phyloP scores from a whole-genome alignment of 2,888 invertebrate genomes.

The Mylabris sibirica region DNA sequence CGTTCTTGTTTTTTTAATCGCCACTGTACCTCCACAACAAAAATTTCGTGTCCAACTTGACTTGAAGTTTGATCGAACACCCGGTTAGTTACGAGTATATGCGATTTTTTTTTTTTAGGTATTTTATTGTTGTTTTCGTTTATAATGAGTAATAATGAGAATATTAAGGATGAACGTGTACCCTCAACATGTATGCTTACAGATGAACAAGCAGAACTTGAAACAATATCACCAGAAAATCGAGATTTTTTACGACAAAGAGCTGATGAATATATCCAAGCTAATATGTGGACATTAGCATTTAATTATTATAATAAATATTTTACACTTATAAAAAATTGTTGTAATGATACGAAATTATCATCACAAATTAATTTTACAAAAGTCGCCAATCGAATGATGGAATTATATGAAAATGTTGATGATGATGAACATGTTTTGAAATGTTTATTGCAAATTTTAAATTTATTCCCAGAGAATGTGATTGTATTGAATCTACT shows the following conservation, averaged over 20 bases:
- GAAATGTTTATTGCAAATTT: constrained; percentile 58
- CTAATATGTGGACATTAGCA: background rate
- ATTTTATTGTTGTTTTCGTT: too few species aligned
- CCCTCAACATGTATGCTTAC: background rate
- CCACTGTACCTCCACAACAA: too few species aligned
- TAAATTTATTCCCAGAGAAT: constrained; percentile 63
- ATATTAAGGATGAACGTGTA: background rate
- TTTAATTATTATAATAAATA: background rate
- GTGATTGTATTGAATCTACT: constrained; percentile 63
- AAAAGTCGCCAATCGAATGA: constrained; percentile 44
- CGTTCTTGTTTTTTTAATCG: too few species aligned
- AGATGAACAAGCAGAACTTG: background rate
- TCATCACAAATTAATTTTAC: constrained; percentile 42
- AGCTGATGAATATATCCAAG: background rate
- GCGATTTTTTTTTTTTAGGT: too few species aligned
- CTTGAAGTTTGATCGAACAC: too few species aligned
- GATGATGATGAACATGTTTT: constrained; percentile 55
- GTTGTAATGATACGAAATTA: background rate
- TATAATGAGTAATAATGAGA: background rate
- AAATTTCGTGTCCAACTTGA: too few species aligned
- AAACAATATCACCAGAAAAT: background rate
- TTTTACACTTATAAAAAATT: background rate
- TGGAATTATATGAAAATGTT: constrained; percentile 49
- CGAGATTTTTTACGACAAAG: background rate
- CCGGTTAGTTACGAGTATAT: too few species aligned